Evolutionary conservation across 1,140 invertebrate species (phyloP), one percentile per base, ranked within the genome.

Genomic region (Drosophila aff.): DNA sequence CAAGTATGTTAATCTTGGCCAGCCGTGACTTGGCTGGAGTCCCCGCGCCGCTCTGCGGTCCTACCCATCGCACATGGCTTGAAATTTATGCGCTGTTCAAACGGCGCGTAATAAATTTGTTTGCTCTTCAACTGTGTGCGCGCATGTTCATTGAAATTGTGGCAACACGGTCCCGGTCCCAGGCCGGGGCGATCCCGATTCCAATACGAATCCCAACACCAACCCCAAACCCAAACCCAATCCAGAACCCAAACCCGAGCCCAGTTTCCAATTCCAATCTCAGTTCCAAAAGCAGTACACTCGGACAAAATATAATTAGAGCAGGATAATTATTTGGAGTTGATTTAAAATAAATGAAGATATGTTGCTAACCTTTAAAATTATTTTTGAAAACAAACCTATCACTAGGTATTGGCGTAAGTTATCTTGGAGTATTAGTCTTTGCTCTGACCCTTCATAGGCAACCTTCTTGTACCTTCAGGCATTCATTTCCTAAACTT

Each of bases 71-170:
- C 66, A 69, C 67, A 71, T 71, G 67, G 67, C 31, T 63, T 76
- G 63, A 90, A 90, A 90, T 90, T 90, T 90, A 90, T 90, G 85
- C 85, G 85, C 86, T 90, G 85, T 90, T 90, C 85, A 90, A 90
- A 90, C 82, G 85, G 85, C 85, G 85, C 85, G 85, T 90, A 90
- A 90, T 90, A 90, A 90, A 90, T 90, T 90, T 90, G 85, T 90
- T 90, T 90, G 85, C 85, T 90, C 85, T 90, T 90, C 81, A 90
- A 90, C 85, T 90, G 85, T 85, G 85, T 65, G 81, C 84, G 85
- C 76, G 74, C 85, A 82, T 90, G 85, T 90, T 90, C 85, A 90
- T 85, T 90, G 85, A 90, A 82, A 85, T 82, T 90, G 77, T 84
- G 74, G 77, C 44, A 38, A 44, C 55, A 66, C 23, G 16, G 47